These are phyloP conservation scores for Aspidiotus rigidus DNA, from an alignment of 2,888 invertebrate species.

Conservation along the genomic window DNA sequence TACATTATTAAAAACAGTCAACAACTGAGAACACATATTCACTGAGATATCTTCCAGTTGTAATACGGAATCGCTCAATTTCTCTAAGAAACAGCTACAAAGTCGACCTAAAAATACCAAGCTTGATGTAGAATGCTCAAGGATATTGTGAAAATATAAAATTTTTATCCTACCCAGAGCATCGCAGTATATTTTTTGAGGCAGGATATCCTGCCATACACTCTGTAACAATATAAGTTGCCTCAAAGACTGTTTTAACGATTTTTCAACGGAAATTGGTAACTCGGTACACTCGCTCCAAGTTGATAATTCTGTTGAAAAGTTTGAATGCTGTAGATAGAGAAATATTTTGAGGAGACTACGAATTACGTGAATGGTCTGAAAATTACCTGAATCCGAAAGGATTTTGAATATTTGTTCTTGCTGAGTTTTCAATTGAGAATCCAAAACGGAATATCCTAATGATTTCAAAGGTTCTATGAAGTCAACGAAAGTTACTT, in stretches of 20 bases:
- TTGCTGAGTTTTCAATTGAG: constrained; percentile 65
- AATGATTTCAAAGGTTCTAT: constrained; percentile 57
- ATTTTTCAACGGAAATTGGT: constrained; percentile 56
- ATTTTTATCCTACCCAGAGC: constrained; percentile 49
- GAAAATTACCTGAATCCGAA: constrained; percentile 56
- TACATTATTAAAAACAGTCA: constrained; percentile 64
- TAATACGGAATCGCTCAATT: constrained; percentile 57
- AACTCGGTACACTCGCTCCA: constrained; percentile 50
- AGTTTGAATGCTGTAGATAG: constrained; percentile 37
- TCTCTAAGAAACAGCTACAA: constrained; percentile 57
- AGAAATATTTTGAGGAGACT: neutral
- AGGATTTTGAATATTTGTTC: constrained; percentile 67
- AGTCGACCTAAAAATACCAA: constrained; percentile 47
- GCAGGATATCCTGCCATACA: constrained; percentile 80
- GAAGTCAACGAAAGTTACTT: constrained; percentile 55
- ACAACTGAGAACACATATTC: constrained; percentile 67
- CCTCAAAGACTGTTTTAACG: constrained; percentile 71
- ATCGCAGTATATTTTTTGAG: constrained; percentile 63
- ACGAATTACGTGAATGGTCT: neutral
- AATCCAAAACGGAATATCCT: constrained; percentile 60
- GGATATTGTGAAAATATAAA: constrained; percentile 5
- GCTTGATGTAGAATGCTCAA: neutral
- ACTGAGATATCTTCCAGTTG: constrained; percentile 78
- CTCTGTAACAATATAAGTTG: constrained; percentile 75
- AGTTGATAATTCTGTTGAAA: constrained; percentile 44